Conservation (phyloP, 2,797 vertebrate genomes). For the Trichosurus vulpecula region DNA sequence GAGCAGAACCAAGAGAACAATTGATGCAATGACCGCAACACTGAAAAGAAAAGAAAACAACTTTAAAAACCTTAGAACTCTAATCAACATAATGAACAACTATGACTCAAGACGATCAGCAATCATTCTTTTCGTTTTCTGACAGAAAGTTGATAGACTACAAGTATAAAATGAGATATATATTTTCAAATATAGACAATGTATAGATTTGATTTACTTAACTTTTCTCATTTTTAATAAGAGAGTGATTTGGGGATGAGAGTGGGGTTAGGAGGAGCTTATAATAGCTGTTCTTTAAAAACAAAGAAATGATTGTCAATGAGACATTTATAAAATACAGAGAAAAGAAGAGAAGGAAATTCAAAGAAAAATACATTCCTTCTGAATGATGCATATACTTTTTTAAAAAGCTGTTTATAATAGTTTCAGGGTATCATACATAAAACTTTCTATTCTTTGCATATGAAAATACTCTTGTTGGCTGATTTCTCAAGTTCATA, state of each 20-base stretch:
- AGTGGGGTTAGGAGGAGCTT: not conserved
- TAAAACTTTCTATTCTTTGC: not conserved
- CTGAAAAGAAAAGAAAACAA: not conserved
- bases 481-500: not conserved
- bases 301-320: not conserved
- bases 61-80: not conserved
- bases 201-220: not conserved
- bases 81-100: not conserved
- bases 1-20: not conserved
- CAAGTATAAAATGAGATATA: too few species aligned
- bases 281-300: not conserved
- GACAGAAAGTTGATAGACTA: not conserved
- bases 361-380: too few species aligned
- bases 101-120: not conserved
- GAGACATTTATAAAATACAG: not conserved
- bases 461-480: not conserved
- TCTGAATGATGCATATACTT: too few species aligned
- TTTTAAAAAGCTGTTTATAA: not conserved
- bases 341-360: too few species aligned
- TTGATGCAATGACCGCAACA: not conserved
- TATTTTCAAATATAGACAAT: not conserved
- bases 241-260: not conserved
- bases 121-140: not conserved
- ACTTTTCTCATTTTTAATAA: not conserved
- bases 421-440: not conserved